Evolutionary conservation across 2,888 invertebrate genomes (phyloP).

Genomic region (Opisthograptis luteolata): DNA sequence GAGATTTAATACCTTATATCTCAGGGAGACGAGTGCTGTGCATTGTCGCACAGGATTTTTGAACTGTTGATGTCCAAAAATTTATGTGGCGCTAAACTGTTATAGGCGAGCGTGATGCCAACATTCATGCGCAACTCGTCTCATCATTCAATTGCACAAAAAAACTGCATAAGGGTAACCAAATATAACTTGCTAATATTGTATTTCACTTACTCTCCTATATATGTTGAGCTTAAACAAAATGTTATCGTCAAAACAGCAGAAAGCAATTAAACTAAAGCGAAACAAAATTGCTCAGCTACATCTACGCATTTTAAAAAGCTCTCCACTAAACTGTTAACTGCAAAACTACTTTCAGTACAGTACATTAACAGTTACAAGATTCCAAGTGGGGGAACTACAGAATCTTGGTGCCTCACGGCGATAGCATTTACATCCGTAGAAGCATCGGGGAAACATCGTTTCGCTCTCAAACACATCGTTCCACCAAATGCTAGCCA

Average conservation of each 20-base stretch:
- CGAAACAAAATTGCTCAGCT: constrained; percentile 5
- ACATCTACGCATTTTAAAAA: constrained; percentile 26
- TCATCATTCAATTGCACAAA: too few species aligned
- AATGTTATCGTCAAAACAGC: neutral
- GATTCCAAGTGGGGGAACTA: constrained; percentile 28
- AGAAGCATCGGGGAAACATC: constrained; percentile 61
- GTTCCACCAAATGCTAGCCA: constrained; percentile 59
- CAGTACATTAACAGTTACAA: constrained; percentile 35
- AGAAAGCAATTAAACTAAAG: constrained; percentile 6
- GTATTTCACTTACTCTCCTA: too few species aligned
- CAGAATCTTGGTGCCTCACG: constrained; percentile 52
- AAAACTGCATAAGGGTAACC: too few species aligned
- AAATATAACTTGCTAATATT: too few species aligned
- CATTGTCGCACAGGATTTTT: too few species aligned
- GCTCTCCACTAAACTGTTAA: constrained; percentile 24
- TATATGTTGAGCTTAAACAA: too few species aligned
- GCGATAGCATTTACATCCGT: constrained; percentile 64
- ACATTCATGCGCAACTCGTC: too few species aligned
- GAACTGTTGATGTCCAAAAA: too few species aligned
- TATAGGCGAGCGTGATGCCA: too few species aligned
- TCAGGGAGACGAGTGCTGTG: too few species aligned
- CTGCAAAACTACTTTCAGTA: constrained; percentile 29
- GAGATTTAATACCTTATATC: too few species aligned
- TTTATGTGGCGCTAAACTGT: too few species aligned
- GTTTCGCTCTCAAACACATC: constrained; percentile 80